Conservation (phyloP, 1,140 invertebrate species). For the Brachionus koreanus region DNA sequence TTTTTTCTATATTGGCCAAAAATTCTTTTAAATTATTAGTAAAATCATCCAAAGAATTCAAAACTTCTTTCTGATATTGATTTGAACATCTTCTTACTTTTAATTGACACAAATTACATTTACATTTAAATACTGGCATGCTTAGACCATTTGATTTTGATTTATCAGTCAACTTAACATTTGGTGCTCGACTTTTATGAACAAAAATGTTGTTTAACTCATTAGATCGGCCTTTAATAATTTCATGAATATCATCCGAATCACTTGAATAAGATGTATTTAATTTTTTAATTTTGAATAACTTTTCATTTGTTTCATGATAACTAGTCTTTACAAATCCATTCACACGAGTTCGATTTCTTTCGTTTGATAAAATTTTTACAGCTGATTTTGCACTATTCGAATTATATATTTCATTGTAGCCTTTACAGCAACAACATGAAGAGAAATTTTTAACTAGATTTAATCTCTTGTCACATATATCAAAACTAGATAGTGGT, state of each 20-base stretch:
- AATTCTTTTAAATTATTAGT: conserved; percentile 32
- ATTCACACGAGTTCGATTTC: not conserved
- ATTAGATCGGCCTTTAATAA: not conserved
- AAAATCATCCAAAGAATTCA: not conserved
- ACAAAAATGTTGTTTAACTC: not conserved
- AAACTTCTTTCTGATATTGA: conserved; percentile 3
- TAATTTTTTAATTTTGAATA: not conserved
- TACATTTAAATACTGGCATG: not conserved
- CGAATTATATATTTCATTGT: conserved; percentile 1
- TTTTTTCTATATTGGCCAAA: not conserved
- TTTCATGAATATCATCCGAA: conserved; percentile 1
- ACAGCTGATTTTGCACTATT: not conserved
- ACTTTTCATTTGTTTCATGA: not conserved
- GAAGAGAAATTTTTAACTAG: not conserved
- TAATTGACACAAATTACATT: conserved; percentile 9
- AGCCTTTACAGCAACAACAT: not conserved
- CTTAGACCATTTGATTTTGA: not conserved
- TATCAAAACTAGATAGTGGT: not conserved
- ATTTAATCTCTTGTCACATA: not conserved
- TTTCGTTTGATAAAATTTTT: not conserved
- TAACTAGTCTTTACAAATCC: not conserved
- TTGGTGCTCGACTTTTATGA: not conserved
- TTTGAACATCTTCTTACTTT: not conserved
- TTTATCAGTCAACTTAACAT: not conserved
- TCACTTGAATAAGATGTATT: not conserved